A percentile compares a stretch with the other conserved stretches of the same genome.
Evolutionary conservation across 2,113 vertebrate genomes (phyloP).

Genomic region (Verasper variegatus): DNA sequence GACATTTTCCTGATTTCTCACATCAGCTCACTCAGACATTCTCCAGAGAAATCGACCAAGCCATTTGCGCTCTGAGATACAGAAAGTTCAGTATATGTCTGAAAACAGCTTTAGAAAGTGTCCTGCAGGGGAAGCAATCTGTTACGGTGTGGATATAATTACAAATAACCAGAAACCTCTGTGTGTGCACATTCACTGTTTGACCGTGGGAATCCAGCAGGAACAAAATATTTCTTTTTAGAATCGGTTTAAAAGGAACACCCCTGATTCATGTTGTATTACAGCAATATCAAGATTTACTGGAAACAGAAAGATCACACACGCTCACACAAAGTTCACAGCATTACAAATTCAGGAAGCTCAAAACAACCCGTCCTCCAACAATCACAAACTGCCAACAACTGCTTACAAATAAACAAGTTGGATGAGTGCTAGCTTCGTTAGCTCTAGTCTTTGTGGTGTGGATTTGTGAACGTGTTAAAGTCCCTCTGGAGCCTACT

Average conservation of each 20-base stretch:
- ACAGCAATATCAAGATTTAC: conserved; percentile 11
- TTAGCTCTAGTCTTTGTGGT: conserved; percentile 5
- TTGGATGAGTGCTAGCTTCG: conserved; percentile 20
- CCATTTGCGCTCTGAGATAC: too few relatives aligned
- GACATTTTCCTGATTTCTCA: too few relatives aligned
- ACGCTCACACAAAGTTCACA: not conserved
- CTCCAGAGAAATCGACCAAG: too few relatives aligned
- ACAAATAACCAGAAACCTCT: not conserved
- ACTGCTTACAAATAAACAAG: conserved; percentile 8
- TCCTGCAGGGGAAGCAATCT: not conserved
- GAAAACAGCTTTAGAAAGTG: too few relatives aligned
- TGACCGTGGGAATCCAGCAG: not conserved
- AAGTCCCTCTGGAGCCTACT: not conserved
- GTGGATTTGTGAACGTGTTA: not conserved
- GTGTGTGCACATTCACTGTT: not conserved
- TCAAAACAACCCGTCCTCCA: not conserved
- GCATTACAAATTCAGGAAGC: not conserved
- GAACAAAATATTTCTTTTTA: not conserved
- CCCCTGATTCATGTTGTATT: conserved; percentile 3
- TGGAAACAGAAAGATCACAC: not conserved
- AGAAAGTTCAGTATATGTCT: not conserved
- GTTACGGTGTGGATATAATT: not conserved
- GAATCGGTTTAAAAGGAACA: conserved; percentile 3
- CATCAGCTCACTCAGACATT: too few relatives aligned
- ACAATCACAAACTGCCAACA: conserved; percentile 5